phyloP scores from a whole-genome alignment of 2,113 vertebrate genomes.

The Macrotis lagotis region DNA sequence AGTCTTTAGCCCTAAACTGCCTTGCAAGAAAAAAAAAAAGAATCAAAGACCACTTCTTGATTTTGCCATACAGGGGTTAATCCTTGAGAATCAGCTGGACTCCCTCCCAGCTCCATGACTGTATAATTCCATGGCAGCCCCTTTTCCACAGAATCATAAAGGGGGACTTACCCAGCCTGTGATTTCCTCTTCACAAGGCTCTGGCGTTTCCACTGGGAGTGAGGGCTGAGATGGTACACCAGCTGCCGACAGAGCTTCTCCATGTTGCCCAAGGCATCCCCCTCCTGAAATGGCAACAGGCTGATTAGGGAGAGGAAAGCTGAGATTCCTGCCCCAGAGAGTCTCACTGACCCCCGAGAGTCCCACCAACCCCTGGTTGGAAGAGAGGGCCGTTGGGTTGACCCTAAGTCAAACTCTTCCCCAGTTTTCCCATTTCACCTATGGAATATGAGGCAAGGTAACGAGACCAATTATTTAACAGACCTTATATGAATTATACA shows the following conservation, averaged over 20 bases:
- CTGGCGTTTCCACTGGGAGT: constrained; percentile 95
- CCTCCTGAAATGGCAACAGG: constrained; percentile 86
- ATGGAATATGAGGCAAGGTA: not conserved
- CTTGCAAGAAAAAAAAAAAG: too few species aligned
- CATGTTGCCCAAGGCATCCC: constrained; percentile 92
- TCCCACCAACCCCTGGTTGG: not conserved
- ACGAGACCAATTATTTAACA: not conserved
- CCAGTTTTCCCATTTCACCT: not conserved
- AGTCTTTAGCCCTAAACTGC: too few species aligned
- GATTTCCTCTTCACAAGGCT: constrained; percentile 96
- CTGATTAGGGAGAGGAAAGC: not conserved
- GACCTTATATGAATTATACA: not conserved
- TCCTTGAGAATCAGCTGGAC: not conserved
- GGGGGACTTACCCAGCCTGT: constrained; percentile 92
- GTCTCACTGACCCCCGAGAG: too few species aligned
- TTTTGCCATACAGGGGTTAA: not conserved
- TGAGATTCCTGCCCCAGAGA: not conserved
- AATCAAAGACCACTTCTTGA: too few species aligned
- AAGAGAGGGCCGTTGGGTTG: rapidly evolving
- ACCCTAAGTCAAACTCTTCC: not conserved
- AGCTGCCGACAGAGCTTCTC: constrained; percentile 98
- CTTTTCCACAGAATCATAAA: not conserved
- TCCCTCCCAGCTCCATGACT: not conserved
- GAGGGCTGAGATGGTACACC: constrained; percentile 98
- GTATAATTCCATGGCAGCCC: not conserved